phyloP scores from a whole-genome alignment of 2,888 invertebrate genomes.

The Oligia latruncula region DNA sequence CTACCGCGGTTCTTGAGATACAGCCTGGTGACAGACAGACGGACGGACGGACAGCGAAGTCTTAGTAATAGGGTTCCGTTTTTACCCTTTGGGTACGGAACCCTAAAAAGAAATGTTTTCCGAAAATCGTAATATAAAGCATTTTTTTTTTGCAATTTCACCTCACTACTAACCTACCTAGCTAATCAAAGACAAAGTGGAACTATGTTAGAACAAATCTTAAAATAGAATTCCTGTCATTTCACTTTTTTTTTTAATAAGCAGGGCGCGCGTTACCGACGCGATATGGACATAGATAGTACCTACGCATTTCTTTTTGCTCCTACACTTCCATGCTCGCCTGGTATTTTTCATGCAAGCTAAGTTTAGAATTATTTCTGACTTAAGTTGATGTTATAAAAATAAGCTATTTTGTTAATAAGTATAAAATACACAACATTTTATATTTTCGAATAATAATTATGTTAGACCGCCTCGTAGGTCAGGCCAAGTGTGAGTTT shows the following conservation, averaged over 20 bases:
- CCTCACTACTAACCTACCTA: background rate
- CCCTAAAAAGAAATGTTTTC: no score
- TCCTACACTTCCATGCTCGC: slow-evolving; percentile 10
- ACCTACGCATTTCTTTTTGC: slow-evolving; percentile 26
- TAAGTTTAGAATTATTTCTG: slow-evolving; percentile 18
- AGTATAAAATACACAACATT: no score
- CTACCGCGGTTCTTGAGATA: no score
- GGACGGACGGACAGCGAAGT: no score
- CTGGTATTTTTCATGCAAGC: slow-evolving; percentile 40
- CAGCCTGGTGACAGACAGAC: no score
- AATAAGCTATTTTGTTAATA: background rate
- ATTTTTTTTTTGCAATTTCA: background rate
- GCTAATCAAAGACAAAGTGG: no score
- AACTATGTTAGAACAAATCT: background rate
- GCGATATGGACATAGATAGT: slow-evolving; percentile 24
- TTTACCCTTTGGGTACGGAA: no score
- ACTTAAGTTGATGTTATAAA: background rate
- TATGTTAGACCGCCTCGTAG: no score
- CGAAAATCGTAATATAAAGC: no score
- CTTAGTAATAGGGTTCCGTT: no score
- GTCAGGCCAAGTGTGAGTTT: no score
- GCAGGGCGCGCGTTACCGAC: background rate
- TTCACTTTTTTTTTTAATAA: slow-evolving; percentile 1
- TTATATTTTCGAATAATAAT: no score
- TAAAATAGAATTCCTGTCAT: background rate